A percentile compares a stretch with the other conserved stretches of the same genome.
phyloP scores from a whole-genome alignment of 2,797 vertebrate genomes.

The Tenualosa thibaudeaui region DNA sequence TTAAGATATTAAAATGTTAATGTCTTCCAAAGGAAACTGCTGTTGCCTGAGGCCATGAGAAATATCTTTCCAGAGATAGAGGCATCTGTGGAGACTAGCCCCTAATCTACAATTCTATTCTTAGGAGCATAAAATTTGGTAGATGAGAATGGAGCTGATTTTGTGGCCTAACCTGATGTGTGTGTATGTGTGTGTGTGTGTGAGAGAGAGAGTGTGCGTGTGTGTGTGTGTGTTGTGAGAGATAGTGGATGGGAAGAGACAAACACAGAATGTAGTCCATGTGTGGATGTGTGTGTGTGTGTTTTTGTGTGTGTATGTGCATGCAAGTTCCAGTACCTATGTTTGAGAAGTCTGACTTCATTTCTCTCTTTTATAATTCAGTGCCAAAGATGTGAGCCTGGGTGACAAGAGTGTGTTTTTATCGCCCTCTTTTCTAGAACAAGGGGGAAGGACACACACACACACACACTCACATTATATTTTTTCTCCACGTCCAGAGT shows the following conservation, averaged over 20 bases:
- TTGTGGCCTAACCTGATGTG: background rate
- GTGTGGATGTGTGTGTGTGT: background rate
- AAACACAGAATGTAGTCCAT: background rate
- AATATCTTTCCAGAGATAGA: background rate
- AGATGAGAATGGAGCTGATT: slow-evolving; percentile 6
- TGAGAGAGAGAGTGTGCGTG: background rate
- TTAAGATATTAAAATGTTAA: slow-evolving; percentile 10
- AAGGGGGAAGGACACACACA: slow-evolving; percentile 10
- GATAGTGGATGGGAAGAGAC: background rate
- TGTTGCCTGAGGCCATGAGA: background rate
- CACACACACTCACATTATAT: background rate
- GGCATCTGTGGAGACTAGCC: background rate
- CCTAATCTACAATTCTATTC: background rate
- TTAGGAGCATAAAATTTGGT: background rate
- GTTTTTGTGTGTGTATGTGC: background rate
- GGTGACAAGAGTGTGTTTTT: slow-evolving; percentile 25
- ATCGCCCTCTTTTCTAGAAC: background rate
- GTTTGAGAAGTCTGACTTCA: slow-evolving; percentile 65
- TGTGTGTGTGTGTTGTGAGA: background rate
- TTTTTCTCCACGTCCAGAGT: background rate
- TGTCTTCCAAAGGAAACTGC: background rate
- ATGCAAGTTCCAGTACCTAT: slow-evolving; percentile 41
- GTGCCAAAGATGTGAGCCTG: slow-evolving; percentile 33
- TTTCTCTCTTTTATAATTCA: slow-evolving; percentile 62
- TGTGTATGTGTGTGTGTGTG: background rate